These are phyloP conservation scores for Nasonovia ribisnigri DNA, from an alignment of 2,888 invertebrate species.

Conservation along the genomic window DNA sequence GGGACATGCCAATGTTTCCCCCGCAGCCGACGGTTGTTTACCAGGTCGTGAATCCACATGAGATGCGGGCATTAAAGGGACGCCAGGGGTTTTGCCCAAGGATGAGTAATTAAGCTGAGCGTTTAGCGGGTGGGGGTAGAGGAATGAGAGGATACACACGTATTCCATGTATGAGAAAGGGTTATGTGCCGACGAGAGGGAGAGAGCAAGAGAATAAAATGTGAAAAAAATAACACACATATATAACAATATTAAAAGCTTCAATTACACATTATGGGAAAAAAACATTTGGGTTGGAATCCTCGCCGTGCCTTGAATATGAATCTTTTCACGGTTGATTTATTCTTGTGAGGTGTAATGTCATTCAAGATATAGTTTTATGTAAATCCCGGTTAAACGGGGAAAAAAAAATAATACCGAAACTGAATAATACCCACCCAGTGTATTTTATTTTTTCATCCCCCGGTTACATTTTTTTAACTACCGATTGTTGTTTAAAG, in stretches of 20 bases:
- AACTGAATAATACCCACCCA: conserved; percentile 42
- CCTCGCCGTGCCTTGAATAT: conserved; percentile 57
- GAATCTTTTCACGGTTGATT: conserved; percentile 58
- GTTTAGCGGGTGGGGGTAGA: not conserved
- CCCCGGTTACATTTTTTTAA: conserved; percentile 30
- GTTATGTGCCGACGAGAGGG: not conserved
- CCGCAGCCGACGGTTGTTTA: conserved; percentile 45
- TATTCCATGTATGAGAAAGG: conserved; percentile 45
- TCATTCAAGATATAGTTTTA: conserved; percentile 62
- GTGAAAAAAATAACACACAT: not conserved
- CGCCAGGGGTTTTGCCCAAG: conserved; percentile 55
- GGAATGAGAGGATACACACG: conserved; percentile 4
- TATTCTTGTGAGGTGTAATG: conserved; percentile 47
- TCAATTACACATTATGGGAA: conserved; percentile 57
- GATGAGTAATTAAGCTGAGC: conserved; percentile 62
- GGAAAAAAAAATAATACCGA: conserved; percentile 55
- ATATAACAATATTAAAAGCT: conserved; percentile 58
- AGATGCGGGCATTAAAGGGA: conserved; percentile 59
- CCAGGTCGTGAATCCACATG: conserved; percentile 63
- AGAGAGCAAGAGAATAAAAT: conserved; percentile 14
- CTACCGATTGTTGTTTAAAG: conserved; percentile 55
- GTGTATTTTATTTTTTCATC: not conserved
- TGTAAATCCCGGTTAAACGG: conserved; percentile 59
- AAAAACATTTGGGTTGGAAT: conserved; percentile 47
- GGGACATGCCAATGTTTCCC: conserved; percentile 55